Evolutionary conservation across 2,888 invertebrate genomes (phyloP), one percentile per base, ranked within the genome.

Genomic region (Trichopria drosophilae): DNA sequence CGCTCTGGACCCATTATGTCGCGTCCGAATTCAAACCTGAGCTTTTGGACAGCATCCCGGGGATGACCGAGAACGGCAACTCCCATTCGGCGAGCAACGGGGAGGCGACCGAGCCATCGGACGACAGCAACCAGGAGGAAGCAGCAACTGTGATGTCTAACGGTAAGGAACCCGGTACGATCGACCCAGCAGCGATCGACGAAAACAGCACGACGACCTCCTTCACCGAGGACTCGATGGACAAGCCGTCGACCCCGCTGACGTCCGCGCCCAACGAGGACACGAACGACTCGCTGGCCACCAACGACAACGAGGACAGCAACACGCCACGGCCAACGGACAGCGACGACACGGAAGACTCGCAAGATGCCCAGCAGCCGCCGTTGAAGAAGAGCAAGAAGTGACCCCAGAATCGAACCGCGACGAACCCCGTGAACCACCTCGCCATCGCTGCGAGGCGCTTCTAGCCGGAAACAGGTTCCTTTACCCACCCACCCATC

Each of bases 1-100:
- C 94, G 34, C 76, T 96, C 66, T 96, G 95, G 95, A 90, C 95
- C 49, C 93, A 94, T 77, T 88, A 88, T 74, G 86, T 93, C 49
- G 85, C 92, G 58, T 86, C 87, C 55, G 92, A 93, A 67, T 75
- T 90, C 64, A 88, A 88, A 75, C 93, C 93, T 24, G 88, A 90
- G 68, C 77, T 94, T 58, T 80, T 94, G 60, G 88, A 90, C 65
- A 85, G 86, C 65, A 85, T 90, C 77, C 66, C 74, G 39, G 63
- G 75, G 63, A 48, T 76, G 66, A 68, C 79, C 73, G 72, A 80
- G 77, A 71, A 80, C 74, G 65, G 80, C 65, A 71, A 78, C 72
- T 64, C 75, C 37, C 69, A 72, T 60, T 66, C 51, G 45, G 67
- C 57, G 18, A 67, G 57, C 43, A 66, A 65, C 50, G 65, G 67